Base-by-base conservation (phyloP, 2,113 vertebrate genomes). In the Heterotis niloticus region DNA sequence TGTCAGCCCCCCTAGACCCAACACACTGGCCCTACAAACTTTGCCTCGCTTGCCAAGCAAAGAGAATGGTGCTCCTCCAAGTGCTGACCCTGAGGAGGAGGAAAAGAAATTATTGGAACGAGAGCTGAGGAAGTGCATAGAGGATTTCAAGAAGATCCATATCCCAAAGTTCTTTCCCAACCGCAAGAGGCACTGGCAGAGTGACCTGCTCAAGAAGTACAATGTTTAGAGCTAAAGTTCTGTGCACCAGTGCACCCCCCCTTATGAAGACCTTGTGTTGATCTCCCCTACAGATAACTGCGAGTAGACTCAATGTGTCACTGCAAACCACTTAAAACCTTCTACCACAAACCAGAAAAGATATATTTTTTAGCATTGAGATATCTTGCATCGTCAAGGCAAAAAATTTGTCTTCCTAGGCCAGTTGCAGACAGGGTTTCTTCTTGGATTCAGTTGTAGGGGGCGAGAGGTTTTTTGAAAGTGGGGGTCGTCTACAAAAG, bases 101-200 rank as follows among this genome's bases (percentile, higher is more conserved):
- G 90, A 93, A 85, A 90, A 79, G 74, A 92, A 90, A 82, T 24
- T 90, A 80, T 80, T 94, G 86, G 91, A 93, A 80, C 88, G 92
- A 29, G 92, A 94, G 82, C 81, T 94, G 20, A 92, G 91, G 80
- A 92, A 91, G 82, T 94, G 92, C 84, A 93, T 94, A 0, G 91
- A 92, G 2, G 92, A 94, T 81, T 92, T 92, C 74, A 90, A 85
- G 79, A 93, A 88, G 83, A 94, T 93, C 10, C 88, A 87, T 64
- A 83, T 93, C 79, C 92, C 92, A 26, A 84, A 82, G 52, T 86
- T 79, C n/a, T 94, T 94, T 83, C 92, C 92, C 0, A 90, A 94
- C 80, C 91, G 90, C 72, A 94, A 94, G 81, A 90, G 92, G 83
- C 88, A 92, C 88, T 94, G 92, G 92, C 92, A 94, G 82, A 92